Conservation (phyloP, 2,113 vertebrate species). For the Amphilophus citrinellus region DNA sequence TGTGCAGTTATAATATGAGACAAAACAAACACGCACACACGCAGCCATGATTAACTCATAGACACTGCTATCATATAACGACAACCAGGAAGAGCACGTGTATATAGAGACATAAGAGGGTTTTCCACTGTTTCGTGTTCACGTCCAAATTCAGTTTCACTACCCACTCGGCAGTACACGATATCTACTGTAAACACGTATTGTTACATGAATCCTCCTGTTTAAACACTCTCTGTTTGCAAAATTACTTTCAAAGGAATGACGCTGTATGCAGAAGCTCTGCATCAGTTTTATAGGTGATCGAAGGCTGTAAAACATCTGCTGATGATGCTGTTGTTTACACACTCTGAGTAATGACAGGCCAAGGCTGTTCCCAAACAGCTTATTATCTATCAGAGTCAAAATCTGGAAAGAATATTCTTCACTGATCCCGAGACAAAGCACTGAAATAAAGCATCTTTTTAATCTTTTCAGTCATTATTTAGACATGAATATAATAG, state of each 20-base stretch:
- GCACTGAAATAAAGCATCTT: background rate
- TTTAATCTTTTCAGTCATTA: conserved; percentile 15
- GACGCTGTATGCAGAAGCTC: conserved; percentile 21
- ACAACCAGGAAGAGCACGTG: background rate
- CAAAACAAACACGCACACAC: conserved; percentile 10
- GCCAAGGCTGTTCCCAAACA: conserved; percentile 10
- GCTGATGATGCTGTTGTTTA: conserved; percentile 46
- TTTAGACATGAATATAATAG: conserved; percentile 20
- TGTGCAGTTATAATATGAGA: conserved; percentile 31
- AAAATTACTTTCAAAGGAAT: conserved; percentile 63
- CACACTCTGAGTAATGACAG: conserved; percentile 32
- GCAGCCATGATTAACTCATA: background rate
- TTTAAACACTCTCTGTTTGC: conserved; percentile 68
- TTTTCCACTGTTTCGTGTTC: background rate
- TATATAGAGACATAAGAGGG: background rate
- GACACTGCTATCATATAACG: background rate
- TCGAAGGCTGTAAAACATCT: conserved; percentile 52
- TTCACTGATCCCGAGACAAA: background rate
- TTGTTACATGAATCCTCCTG: conserved; percentile 57
- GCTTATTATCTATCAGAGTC: background rate
- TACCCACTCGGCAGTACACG: conserved; percentile 31
- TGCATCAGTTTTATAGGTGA: conserved; percentile 50
- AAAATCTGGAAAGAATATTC: background rate
- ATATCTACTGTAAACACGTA: conserved; percentile 66
- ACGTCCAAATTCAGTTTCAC: conserved; percentile 31